Evolutionary conservation across 1,140 invertebrate genomes (phyloP), one percentile per base, ranked within the genome.

Genomic region (Papilio xuthus): DNA sequence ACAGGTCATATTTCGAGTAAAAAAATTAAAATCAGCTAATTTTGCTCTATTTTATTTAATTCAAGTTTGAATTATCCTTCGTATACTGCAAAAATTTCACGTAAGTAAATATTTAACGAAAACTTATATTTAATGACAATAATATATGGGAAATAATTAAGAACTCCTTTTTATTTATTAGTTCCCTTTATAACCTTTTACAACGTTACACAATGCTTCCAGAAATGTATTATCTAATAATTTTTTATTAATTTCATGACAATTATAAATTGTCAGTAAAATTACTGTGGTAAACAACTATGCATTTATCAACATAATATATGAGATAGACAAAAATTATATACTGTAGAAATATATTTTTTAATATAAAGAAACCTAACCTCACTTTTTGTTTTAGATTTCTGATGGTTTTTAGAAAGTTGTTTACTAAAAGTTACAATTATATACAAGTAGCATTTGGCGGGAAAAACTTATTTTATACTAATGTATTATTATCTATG

Each of bases 401-500:
- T 32, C 50, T 53, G 28, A 87, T 87, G 85, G 69, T 80, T 63
- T 77, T 85, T 78, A 84, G 85, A 84, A 87, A 85, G 77, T 77
- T 85, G 8, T 86, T 89, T 72, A 80, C 80, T 47, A 85, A 82
- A 78, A 80, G 69, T 41, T 83, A 84, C 80, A 83, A 60, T 63
- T 81, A 75, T 50, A 44, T 87, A 81, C 60, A 85, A 83, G 83
- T 80, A 47, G 94, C 95, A 72, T 96, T 97, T 87, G 96, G 95
- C 81, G 88, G 92, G 32, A 97, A 96, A 88, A 96, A 97, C 93
- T 93, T 98, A 72, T 94, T 98, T 32, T 94, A 96, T 79, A 98
- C 97, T 47, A 98, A 98, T 94, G 95, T 97, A 4, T 94, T 95
- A 26, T 96, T 98, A 85, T 98, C 97, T 2, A 91, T 96, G 78